Evolutionary conservation across 35 echinoderm and acorn worm species (phyloP), one percentile per base, ranked within the genome.

Genomic region (Stichopus chloronotus): DNA sequence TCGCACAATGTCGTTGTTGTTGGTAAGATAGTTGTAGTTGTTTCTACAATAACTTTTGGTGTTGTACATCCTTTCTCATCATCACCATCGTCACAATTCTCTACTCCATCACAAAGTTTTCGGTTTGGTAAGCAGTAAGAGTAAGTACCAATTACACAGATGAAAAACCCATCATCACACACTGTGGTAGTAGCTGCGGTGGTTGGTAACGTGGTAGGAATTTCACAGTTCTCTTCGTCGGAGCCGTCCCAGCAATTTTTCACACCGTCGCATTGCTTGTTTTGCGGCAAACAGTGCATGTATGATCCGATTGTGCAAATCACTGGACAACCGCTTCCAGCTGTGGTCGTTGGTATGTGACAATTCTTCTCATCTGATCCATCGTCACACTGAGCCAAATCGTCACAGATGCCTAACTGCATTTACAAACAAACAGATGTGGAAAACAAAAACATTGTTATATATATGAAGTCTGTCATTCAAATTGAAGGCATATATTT

Each of bases 231-330:
- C 16, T 56, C n/a, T 56, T 85, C 82, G 56, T 85, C 82, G 57
- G 82, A 10, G 9, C 82, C 82, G 52, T 85, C 82, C 82, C 82
- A 85, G 52, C 82, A 85, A n/a, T 85, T 85, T 7, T 55, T 9
- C 8, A 85, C 82, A 9, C 82, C 82, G 82, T 85, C 82, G 57
- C 82, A 85, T 56, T 55, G 82, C 16, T 85, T 85, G 20, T 53
- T 58, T 11, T 56, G 7, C 7, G 52, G 52, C 9, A 25, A 55
- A n/a, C 82, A 85, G n/a, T 56, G 21, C 82, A 85, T 85, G 16
- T 85, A 85, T 9, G 52, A 19, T 16, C 82, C 82, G 57, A 85
- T 56, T 53, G 52, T 85, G 53, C 82, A 85, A 17, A 85, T 17
- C 6, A 88, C 61, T 65, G 61, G 61, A 65, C 61, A 65, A 17